A percentile compares a stretch with the other conserved stretches of the same genome.
Evolutionary conservation across 2,113 vertebrate genomes (phyloP).

Genomic region (Cyprinus carpio): DNA sequence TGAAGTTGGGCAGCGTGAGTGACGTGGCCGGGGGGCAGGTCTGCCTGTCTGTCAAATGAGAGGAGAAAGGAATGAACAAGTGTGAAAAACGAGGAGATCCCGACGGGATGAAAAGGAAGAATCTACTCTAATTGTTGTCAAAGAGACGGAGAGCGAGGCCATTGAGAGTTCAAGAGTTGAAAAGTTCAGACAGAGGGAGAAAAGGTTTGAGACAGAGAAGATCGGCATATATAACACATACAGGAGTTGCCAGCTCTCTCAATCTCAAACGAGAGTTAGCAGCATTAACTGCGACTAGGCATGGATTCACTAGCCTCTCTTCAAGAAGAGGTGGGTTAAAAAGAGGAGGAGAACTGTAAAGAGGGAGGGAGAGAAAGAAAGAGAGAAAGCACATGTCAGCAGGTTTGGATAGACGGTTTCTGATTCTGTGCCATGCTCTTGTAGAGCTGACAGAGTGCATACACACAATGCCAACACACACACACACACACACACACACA

Average conservation of each 20-base stretch:
- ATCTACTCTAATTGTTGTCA: conserved; percentile 64
- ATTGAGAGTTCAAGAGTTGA: conserved; percentile 71
- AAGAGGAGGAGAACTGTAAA: background rate
- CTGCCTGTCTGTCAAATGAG: conserved; percentile 56
- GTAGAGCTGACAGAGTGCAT: conserved; percentile 37
- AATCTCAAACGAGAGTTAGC: background rate
- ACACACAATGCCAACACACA: conserved; percentile 28
- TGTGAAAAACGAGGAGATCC: conserved; percentile 68
- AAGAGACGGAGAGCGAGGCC: conserved; percentile 55
- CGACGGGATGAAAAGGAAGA: conserved; percentile 68
- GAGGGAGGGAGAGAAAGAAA: background rate
- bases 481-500: conserved; percentile 20
- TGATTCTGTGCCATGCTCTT: conserved; percentile 38
- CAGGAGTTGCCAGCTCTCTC: background rate
- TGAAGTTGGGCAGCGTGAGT: conserved; percentile 54
- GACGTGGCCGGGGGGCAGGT: conserved; percentile 66
- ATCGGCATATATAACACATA: conserved; percentile 24
- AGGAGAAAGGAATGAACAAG: conserved; percentile 52
- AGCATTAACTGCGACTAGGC: background rate
- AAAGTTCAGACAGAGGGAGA: conserved; percentile 71
- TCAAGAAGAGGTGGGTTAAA: background rate
- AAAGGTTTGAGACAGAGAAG: conserved; percentile 59
- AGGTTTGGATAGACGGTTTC: conserved; percentile 14
- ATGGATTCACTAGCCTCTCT: background rate
- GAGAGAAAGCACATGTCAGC: conserved; percentile 8